Base-by-base conservation (phyloP, 2,888 invertebrate genomes). In the Hyalella azteca region DNA sequence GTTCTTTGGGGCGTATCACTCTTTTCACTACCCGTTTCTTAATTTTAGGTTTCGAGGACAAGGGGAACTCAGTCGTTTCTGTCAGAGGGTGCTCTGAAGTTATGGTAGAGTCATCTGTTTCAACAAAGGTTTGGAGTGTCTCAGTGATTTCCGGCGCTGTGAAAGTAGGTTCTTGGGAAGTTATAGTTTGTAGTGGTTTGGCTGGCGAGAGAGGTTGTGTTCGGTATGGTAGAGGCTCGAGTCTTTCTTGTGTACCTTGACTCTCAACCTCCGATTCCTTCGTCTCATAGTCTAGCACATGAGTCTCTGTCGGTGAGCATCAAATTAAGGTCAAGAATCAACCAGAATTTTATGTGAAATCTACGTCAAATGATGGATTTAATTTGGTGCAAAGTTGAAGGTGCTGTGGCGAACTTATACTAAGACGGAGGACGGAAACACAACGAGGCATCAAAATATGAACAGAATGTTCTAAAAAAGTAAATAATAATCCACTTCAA, bases 171-270 rank as follows among this genome's bases (percentile, higher is more conserved):
- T 32, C 19, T 66, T 66, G 36, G 19, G 36, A 36, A 11, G 66
- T 22, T 19, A 36, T 22, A 36, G 66, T 32, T 66, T 66, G 36
- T 45, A 11, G 45, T 9, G 45, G 45, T 45, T 45, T 45, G 9
- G 45, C 15, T 22, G 66, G 66, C 66, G 66, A 66, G 36, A 66
- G 66, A 36, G 66, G 32, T 29, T 66, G 66, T 66, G 66, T 66
- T 66, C 66, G 36, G 66, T 66, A 66, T n/a, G 66, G 66, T 66
- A 36, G 66, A 66, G 66, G 66, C 66, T 36, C 66, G 36, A 66
- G 66, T 66, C 39, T 66, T 66, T 66, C 66, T 66, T 66, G 66
- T 66, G n/a, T 36, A 66, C 29, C 66, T 66, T 29, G 66, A 36
- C 36, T 66, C 66, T 36, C 66, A 66, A 36, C 36, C 36, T 66